A percentile compares a stretch with the other conserved stretches of the same genome.
Conservation (phyloP, 2,888 invertebrate genomes). For the Drosophila borealis region DNA sequence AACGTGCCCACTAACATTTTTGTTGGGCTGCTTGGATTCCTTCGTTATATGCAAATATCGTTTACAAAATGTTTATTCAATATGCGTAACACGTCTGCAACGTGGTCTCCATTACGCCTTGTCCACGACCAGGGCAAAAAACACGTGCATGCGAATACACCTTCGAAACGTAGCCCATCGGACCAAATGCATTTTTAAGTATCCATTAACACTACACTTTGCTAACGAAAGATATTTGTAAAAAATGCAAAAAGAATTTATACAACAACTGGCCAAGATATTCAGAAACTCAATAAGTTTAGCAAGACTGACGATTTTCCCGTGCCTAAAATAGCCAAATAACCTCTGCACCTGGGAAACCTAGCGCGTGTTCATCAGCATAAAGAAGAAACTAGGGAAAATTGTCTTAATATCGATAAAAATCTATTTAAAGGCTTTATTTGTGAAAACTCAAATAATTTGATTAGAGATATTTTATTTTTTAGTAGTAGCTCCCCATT, state of each 20-base stretch:
- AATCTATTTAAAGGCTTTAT: too few relatives aligned
- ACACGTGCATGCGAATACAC: conserved; percentile 34
- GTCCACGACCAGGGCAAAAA: conserved; percentile 12
- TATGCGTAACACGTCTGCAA: conserved; percentile 42
- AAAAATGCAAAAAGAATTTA: conserved; percentile 2
- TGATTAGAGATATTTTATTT: too few relatives aligned
- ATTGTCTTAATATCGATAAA: too few relatives aligned
- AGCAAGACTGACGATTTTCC: too few relatives aligned
- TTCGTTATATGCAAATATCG: conserved; percentile 52
- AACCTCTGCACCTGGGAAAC: too few relatives aligned
- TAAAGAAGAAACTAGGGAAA: too few relatives aligned
- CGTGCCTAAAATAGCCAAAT: too few relatives aligned
- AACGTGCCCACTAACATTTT: conserved; percentile 45
- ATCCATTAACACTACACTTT: conserved; percentile 31
- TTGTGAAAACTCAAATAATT: too few relatives aligned
- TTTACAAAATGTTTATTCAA: conserved; percentile 21
- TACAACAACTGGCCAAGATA: conserved; percentile 9
- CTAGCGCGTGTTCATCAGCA: too few relatives aligned
- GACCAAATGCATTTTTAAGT: conserved; percentile 39
- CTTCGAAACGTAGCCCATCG: conserved; percentile 5
- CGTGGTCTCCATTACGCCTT: conserved; percentile 42
- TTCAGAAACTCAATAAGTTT: too few relatives aligned
- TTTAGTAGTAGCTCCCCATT: too few relatives aligned
- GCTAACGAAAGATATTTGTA: neutral
- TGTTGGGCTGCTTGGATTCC: conserved; percentile 24